Conservation (phyloP, 2,797 vertebrate species). For the Sebastes miniatus region DNA sequence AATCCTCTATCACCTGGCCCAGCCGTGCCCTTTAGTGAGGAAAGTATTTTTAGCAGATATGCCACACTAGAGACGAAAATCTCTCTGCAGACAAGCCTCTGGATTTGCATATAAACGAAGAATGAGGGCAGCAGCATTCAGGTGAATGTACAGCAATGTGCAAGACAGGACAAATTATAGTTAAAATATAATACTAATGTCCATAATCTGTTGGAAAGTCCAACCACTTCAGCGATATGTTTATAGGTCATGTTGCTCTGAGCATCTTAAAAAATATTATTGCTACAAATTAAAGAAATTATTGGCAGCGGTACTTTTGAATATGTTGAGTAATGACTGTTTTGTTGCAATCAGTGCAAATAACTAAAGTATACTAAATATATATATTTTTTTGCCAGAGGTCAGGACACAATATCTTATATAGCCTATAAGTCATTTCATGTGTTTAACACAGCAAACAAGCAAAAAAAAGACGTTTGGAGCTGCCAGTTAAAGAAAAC, state of each 20-base stretch:
- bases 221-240: background rate
- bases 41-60: background rate
- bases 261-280: background rate
- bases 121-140: background rate
- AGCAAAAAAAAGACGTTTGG: too few species aligned
- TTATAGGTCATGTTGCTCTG: background rate
- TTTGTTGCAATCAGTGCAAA: background rate
- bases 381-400: background rate
- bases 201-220: background rate
- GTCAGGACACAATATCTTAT: background rate
- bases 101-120: background rate
- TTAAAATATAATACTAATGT: background rate
- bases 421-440: background rate
- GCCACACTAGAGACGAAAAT: background rate
- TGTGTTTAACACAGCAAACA: background rate
- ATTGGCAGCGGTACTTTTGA: background rate
- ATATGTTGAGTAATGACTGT: background rate
- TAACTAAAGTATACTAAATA: background rate
- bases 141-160: background rate
- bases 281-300: background rate
- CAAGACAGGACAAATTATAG: background rate
- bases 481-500: too few species aligned
- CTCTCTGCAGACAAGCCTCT: background rate
- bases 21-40: background rate
- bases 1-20: background rate